phyloP scores from a whole-genome alignment of 1,140 invertebrate genomes.

The Drosophila teissieri region DNA sequence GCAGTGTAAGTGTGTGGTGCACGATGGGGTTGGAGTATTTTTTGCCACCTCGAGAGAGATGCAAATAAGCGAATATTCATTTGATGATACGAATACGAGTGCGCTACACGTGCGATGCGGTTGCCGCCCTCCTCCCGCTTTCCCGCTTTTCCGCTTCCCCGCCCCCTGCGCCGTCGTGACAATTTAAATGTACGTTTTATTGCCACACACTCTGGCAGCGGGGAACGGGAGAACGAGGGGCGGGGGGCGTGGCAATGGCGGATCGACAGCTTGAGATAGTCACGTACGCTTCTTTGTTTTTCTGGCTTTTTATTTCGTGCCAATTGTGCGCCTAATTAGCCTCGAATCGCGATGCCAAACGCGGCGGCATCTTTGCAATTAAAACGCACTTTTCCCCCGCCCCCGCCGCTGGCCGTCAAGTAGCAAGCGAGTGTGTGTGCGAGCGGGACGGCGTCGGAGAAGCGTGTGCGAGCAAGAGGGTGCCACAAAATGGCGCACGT shows the following conservation, averaged over 20 bases:
- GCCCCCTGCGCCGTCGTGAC: constrained; percentile 24
- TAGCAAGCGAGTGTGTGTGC: not conserved
- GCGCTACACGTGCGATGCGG: constrained; percentile 63
- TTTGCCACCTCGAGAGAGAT: constrained; percentile 53
- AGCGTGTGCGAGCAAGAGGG: constrained; percentile 6
- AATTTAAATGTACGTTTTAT: constrained; percentile 79
- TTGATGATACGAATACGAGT: constrained; percentile 72
- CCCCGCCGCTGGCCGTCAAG: constrained; percentile 5
- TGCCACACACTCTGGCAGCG: constrained; percentile 8
- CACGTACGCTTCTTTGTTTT: constrained; percentile 75
- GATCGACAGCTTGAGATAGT: constrained; percentile 81
- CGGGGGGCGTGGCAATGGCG: constrained; percentile 7
- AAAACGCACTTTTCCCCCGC: constrained; percentile 73
- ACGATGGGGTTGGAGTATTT: constrained; percentile 24
- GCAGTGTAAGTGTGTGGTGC: not conserved
- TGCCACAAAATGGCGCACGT: constrained; percentile 70
- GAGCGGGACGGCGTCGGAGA: not conserved
- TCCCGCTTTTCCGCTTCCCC: not conserved
- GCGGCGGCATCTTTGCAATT: constrained; percentile 77
- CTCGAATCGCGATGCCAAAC: constrained; percentile 64
- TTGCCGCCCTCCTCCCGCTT: constrained; percentile 12
- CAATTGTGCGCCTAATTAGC: constrained; percentile 82
- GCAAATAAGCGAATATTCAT: constrained; percentile 83
- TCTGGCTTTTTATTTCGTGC: constrained; percentile 77
- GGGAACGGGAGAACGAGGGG: not conserved